Base-by-base conservation (phyloP, 1,140 invertebrate species). In the Zaprionus davidi region DNA sequence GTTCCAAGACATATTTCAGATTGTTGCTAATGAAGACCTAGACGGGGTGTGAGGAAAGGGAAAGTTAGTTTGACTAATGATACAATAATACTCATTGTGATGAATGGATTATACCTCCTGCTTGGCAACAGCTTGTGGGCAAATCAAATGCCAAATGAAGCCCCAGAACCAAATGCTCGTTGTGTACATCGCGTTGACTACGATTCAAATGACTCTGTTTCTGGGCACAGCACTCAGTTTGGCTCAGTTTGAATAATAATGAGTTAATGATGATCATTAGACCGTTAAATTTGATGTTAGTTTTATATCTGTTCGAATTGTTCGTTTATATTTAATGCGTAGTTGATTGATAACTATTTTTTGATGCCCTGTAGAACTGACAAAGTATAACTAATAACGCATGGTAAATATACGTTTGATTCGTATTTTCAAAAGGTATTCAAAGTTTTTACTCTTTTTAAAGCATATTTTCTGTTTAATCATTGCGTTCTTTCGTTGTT, bases 141-240 rank as follows among this genome's bases (percentile, higher is more conserved):
- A 63, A 6, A 38, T n/a, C 51, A 46, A 64, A 44, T 62, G 67
- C 11, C 28, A 60, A 26, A 69, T 24, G 13, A 71, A 17, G 2
- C 26, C 49, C 2, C 41, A 24, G 17, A 12, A 44, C 56, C 26
- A 64, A 22, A 71, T 44, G 12, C 7, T 64, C 0, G 51, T 20
- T 57, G 36, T 49, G 3, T 44, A 57, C 69, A 71, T 64, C 24
- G 24, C 26, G 59, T 38, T 56, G 69, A n/a, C 26, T 5, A 3
- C 41, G 7, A 46, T 26, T 44, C 60, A 20, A 71, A 71, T 65
- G 69, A 57, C 20, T 34, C 5, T 6, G 15, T 53, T 12, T 55
- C 41, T 28, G 36, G 36, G 5, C 36, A 7, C 41, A 17, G 4
- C 13, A 41, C 13, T 7, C 38, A 44, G 6, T n/a, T 44, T 17